These are phyloP conservation scores for Salticus scenicus DNA, from an alignment of 2,888 invertebrate genomes.

Conservation along the genomic window DNA sequence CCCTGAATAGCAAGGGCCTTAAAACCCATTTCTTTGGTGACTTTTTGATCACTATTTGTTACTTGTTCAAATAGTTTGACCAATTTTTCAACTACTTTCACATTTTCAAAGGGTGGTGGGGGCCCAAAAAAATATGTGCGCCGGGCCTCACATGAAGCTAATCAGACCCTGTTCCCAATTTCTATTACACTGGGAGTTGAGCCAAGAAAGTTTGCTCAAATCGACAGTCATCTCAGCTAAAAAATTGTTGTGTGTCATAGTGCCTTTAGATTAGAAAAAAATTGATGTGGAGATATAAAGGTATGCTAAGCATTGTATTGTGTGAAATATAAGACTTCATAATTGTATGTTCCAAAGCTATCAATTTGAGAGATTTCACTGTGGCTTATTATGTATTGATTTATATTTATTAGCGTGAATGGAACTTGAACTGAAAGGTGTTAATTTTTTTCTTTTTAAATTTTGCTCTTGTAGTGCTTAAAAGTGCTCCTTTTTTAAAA, in stretches of 20 bases:
- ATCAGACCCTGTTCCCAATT: no score
- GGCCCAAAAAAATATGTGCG: no score
- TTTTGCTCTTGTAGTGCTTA: slow-evolving; percentile 31
- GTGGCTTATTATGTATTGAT: slow-evolving; percentile 32
- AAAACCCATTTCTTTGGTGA: no score
- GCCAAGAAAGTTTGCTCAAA: background rate
- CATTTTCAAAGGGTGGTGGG: no score
- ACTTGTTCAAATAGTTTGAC: no score
- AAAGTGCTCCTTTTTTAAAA: slow-evolving; percentile 4
- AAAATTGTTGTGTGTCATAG: background rate
- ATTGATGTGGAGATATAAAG: background rate
- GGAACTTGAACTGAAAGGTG: slow-evolving; percentile 13
- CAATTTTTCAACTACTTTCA: no score
- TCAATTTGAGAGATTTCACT: slow-evolving; percentile 42
- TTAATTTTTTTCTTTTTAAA: slow-evolving; percentile 23
- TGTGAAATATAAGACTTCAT: background rate
- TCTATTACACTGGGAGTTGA: no score
- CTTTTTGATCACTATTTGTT: no score
- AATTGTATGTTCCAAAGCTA: slow-evolving; percentile 7
- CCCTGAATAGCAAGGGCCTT: no score
- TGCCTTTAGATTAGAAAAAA: background rate
- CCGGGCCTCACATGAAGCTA: no score
- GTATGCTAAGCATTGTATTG: background rate
- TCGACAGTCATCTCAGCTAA: background rate
- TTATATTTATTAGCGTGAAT: slow-evolving; percentile 66